Base-by-base conservation (phyloP, 2,888 invertebrate genomes). In the Acanthosepion esculentum region DNA sequence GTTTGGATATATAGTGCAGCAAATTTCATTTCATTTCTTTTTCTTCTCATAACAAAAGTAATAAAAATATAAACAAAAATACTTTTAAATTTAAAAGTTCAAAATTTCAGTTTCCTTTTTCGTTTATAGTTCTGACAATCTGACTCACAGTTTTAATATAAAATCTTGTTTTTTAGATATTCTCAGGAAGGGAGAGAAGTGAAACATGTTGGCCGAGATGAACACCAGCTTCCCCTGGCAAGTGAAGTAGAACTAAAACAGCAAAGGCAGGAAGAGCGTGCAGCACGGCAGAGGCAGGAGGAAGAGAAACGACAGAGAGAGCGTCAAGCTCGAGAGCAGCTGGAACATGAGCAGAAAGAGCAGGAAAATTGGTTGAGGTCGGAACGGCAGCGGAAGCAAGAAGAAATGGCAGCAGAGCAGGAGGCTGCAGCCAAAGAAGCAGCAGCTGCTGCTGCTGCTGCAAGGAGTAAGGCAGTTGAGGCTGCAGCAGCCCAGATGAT, bases 311-410 rank as follows among this genome's bases (percentile, higher is more conserved):
- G 92, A 48, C 50, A 26, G 26, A 26, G 92, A n/a, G 92, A 92
- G 29, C 29, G 48, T 48, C 23, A 50, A 48, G 92, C 92, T 0
- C 48, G 48, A 48, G 92, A 92, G 48, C 29, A 92, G 41, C 92
- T 92, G 92, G 50, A 92, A 41, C 92, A 20, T n/a, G 92, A 92
- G n/a, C 92, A 92, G 48, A 50, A 92, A 23, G 92, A 92, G n/a
- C 92, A 92, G 29, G 92, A 29, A 92, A 48, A 92, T 4, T 48
- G 92, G 92, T 26, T 50, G 29, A 50, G 48, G 92, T 48, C 48
- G 10, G 92, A 41, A 29, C 48, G 48, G 29, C 48, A 48, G 26
- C 48, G 48, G 29, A 50, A 92, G 48, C 92, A 33, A 12, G 29
- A 48, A 50, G 48, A 48, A 20, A 12, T 48, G 4, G 29, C 48